Conservation (phyloP, 2,113 vertebrate genomes). For the Galbula dea region DNA sequence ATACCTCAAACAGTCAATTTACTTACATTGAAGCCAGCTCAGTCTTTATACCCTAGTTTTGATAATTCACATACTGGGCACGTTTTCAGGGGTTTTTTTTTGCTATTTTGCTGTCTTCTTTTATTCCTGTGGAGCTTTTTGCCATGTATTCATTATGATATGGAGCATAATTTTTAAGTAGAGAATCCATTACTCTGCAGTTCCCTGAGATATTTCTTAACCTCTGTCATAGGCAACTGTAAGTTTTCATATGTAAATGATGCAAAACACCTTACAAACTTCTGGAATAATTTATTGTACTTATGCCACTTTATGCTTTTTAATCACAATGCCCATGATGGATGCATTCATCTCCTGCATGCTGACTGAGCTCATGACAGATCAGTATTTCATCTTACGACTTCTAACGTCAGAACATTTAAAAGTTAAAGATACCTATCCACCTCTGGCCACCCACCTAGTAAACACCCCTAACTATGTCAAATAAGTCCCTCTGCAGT, state of each 20-base stretch:
- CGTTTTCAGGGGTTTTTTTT: not conserved
- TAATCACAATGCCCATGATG: not conserved
- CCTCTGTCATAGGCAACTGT: not conserved
- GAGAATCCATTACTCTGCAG: not conserved
- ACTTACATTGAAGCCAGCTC: not conserved
- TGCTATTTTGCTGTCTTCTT: not conserved
- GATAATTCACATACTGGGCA: not conserved
- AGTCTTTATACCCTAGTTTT: not conserved
- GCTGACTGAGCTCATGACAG: not conserved
- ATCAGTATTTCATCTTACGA: not conserved
- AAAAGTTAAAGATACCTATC: not conserved
- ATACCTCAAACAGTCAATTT: not conserved
- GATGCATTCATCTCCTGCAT: not conserved
- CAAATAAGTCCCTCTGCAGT: not conserved
- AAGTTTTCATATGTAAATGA: not conserved
- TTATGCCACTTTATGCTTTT: not conserved
- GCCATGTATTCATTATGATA: not conserved
- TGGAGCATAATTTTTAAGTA: not conserved
- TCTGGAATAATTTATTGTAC: not conserved
- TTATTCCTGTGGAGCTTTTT: accelerated
- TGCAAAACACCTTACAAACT: not conserved
- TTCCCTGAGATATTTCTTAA: not conserved
- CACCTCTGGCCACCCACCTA: not conserved
- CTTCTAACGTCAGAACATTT: not conserved
- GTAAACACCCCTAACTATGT: not conserved